These are phyloP conservation scores for Leucophenga maculata DNA, from an alignment of 2,888 invertebrate genomes.

Conservation along the genomic window DNA sequence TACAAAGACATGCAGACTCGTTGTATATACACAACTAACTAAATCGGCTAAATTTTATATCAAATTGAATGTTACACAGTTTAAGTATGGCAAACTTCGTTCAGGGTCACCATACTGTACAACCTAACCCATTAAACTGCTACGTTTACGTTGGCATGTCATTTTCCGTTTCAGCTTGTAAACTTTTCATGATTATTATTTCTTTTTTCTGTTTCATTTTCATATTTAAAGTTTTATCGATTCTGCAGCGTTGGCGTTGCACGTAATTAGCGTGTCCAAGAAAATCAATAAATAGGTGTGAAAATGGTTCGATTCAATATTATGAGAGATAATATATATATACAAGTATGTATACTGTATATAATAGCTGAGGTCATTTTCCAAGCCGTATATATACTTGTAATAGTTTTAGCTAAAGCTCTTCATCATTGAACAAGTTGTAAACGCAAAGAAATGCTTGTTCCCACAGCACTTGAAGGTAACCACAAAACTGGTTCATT, in stretches of 20 bases:
- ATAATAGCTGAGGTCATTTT: no score
- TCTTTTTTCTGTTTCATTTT: not conserved
- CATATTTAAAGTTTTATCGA: constrained; percentile 19
- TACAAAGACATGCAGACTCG: not conserved
- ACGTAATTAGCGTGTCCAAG: constrained; percentile 20
- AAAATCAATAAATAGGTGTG: constrained; percentile 27
- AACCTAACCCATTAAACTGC: not conserved
- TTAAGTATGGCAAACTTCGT: not conserved
- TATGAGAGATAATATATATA: no score
- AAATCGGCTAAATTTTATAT: no score
- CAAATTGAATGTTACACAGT: not conserved
- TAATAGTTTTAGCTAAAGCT: no score
- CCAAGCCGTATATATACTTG: no score
- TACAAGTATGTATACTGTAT: not conserved
- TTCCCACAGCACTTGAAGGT: not conserved
- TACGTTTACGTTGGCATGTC: not conserved
- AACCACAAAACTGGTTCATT: constrained; percentile 19
- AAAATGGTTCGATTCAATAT: constrained; percentile 11
- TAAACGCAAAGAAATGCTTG: not conserved
- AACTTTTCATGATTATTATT: not conserved
- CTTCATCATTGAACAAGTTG: no score
- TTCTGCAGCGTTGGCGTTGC: not conserved
- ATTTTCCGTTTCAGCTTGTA: not conserved
- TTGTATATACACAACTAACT: not conserved
- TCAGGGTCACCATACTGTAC: not conserved